phyloP scores from a whole-genome alignment of 2,113 vertebrate species.

The Microtus richardsoni region DNA sequence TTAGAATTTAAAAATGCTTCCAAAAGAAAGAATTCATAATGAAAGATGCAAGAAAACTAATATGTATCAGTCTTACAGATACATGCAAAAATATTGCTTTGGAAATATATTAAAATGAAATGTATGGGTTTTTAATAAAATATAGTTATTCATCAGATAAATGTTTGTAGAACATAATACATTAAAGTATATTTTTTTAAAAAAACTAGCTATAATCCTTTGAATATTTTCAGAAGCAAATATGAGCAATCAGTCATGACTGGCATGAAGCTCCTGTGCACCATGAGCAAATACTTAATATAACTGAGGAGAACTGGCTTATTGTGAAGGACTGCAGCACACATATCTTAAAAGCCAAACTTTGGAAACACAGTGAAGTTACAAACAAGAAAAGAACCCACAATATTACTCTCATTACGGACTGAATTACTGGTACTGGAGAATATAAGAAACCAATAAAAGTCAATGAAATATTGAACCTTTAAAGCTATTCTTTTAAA shows the following conservation, averaged over 20 bases:
- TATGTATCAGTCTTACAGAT: background rate
- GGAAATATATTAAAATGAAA: background rate
- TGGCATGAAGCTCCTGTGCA: background rate
- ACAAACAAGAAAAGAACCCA: background rate
- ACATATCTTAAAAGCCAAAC: background rate
- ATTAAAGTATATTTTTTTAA: background rate
- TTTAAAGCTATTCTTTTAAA: conserved; percentile 46
- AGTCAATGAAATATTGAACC: conserved; percentile 58
- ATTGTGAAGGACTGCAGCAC: background rate
- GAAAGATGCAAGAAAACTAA: background rate
- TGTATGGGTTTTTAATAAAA: background rate
- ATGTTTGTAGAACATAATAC: background rate
- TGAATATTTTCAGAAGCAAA: background rate
- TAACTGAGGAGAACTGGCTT: background rate
- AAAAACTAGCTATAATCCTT: background rate
- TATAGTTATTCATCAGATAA: background rate
- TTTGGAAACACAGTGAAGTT: background rate
- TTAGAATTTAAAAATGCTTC: background rate
- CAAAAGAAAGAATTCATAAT: background rate
- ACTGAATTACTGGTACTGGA: background rate
- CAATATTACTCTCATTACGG: background rate
- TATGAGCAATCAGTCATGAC: background rate
- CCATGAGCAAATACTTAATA: background rate
- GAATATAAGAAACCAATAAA: conserved; percentile 64
- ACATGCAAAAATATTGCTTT: background rate